phyloP scores from a whole-genome alignment of 2,888 invertebrate genomes.

The Melanostoma mellinum region DNA sequence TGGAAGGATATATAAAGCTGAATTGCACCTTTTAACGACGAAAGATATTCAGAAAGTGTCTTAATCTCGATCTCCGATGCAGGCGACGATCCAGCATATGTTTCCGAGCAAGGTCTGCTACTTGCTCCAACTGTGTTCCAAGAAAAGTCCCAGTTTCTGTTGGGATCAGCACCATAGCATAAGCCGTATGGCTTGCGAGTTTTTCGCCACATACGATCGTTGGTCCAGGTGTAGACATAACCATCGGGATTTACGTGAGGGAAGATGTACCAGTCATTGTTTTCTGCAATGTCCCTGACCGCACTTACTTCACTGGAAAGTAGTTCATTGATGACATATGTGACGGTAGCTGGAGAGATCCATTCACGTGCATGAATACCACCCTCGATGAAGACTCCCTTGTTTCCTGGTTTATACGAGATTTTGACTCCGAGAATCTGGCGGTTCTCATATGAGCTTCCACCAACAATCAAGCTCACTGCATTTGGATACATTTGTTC shows the following conservation, averaged over 20 bases:
- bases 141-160: constrained; percentile 89
- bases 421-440: constrained; percentile 85
- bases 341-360: constrained; percentile 86
- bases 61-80: constrained; percentile 88
- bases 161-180: constrained; percentile 88
- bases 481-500: constrained; percentile 82
- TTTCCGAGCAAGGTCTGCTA: constrained; percentile 84
- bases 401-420: constrained; percentile 82
- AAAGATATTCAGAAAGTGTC: constrained; percentile 84
- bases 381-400: constrained; percentile 84
- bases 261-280: constrained; percentile 89
- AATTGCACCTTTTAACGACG: constrained; percentile 82
- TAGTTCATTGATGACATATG: constrained; percentile 85
- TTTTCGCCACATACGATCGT: constrained; percentile 86
- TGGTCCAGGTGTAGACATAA: constrained; percentile 86
- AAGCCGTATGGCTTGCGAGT: constrained; percentile 83
- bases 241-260: constrained; percentile 92
- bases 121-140: constrained; percentile 86
- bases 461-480: constrained; percentile 83
- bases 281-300: constrained; percentile 82
- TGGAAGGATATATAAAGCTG: constrained; percentile 88
- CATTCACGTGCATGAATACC: constrained; percentile 90
- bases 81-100: constrained; percentile 86
- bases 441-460: constrained; percentile 85
- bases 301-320: constrained; percentile 83